Conservation (phyloP, 1,140 invertebrate species). For the Pinna nobilis region DNA sequence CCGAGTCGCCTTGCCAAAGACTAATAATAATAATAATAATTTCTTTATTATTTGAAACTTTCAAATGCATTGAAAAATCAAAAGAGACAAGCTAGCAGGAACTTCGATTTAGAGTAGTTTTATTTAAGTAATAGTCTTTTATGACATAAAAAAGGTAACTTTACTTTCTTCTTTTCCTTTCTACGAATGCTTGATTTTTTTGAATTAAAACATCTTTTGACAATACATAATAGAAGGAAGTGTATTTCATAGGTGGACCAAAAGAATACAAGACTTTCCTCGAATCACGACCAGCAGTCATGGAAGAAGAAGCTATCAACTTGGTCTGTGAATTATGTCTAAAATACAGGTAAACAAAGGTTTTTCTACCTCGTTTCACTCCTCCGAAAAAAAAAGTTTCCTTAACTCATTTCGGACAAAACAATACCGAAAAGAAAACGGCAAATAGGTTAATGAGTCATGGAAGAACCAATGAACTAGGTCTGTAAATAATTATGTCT, state of each 20-base stretch:
- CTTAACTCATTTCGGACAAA: too few relatives aligned
- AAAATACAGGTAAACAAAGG: slow-evolving; percentile 76
- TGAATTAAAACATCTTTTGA: too few relatives aligned
- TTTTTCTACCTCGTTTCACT: not conserved
- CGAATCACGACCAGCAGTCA: slow-evolving; percentile 79
- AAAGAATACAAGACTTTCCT: slow-evolving; percentile 81
- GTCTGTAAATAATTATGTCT: too few relatives aligned
- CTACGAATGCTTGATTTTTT: not conserved
- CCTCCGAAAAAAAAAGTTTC: not conserved
- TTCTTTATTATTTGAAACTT: not conserved
- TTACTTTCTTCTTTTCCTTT: not conserved
- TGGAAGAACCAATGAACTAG: too few relatives aligned
- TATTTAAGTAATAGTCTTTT: not conserved
- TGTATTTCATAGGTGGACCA: slow-evolving; percentile 69
- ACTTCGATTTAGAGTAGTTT: not conserved
- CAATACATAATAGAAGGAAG: too few relatives aligned
- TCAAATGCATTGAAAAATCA: not conserved
- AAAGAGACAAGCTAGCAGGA: too few relatives aligned
- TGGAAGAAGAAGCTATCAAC: slow-evolving; percentile 82
- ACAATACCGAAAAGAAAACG: too few relatives aligned
- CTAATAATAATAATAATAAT: not conserved
- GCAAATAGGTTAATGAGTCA: too few relatives aligned
- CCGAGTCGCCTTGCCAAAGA: too few relatives aligned
- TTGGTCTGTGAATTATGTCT: slow-evolving; percentile 78
- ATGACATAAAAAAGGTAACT: not conserved